Evolutionary conservation across 2,888 invertebrate species (phyloP), one percentile per base, ranked within the genome.

Genomic region (Caenorhabditis afra): DNA sequence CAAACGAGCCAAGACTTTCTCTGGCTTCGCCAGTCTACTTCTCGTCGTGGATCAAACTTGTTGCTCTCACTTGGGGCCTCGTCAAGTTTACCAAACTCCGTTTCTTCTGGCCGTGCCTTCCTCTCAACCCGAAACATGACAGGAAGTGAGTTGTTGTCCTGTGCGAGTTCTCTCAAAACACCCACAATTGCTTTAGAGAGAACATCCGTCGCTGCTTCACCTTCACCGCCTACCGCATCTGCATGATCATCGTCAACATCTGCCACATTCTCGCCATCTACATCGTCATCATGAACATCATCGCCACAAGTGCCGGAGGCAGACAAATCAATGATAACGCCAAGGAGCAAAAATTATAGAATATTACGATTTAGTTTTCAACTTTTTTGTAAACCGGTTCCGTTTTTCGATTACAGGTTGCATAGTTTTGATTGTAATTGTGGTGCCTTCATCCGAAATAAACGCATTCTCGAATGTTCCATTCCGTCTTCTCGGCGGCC

Each of bases 21-120:
- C 66, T 90, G 14, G 89, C 89, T 5, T 79, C 81, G 44, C 90
- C 90, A 7, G 86, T 88, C 3, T 83, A 85, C 68, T 84, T 90
- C 50, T 85, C 86, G n/a, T 87, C 89, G 0, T 87, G 87, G 81
- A 86, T 89, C 61, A 87, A 87, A 64, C 76, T 90, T 37, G 86
- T 90, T 37, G 87, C 90, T 1, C 85, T 90, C 14, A 81, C 84
- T 1, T 90, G 90, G 90, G 90, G 90, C 57, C 82, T 90, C 52
- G 79, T 90, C 52, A 90, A 90, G 61, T 90, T 90, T 79, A 86
- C 87, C 12, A 90, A 90, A 71, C 83, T 90, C 11, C 85, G 87
- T 18, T 90, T 90, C 77, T 90, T 90, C 79, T 90, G 90, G 90
- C 86, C 86, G 10, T 87, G 86, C 44, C 81, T 89, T 11, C 87